Evolutionary conservation across 2,113 vertebrate genomes (phyloP).

Genomic region (Oreochromis tanganicae): DNA sequence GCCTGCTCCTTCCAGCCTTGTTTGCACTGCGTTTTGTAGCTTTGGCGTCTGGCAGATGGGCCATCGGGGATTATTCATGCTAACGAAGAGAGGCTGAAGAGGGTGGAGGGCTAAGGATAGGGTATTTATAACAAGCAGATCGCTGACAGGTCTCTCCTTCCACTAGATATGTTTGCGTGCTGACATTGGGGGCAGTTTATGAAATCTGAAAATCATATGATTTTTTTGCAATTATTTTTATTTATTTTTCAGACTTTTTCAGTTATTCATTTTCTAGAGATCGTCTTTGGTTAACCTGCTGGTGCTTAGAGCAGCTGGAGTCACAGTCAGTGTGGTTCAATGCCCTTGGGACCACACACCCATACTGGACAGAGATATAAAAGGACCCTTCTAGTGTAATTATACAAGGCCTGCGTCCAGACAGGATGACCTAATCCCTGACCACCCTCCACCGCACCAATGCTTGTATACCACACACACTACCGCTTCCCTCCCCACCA

Average conservation of each 20-base stretch:
- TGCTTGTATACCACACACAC: background rate
- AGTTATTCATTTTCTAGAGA: background rate
- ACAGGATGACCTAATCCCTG: slow-evolving; percentile 62
- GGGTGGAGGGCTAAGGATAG: background rate
- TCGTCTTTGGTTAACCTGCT: background rate
- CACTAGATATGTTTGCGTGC: background rate
- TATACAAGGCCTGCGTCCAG: slow-evolving; percentile 50
- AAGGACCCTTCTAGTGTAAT: slow-evolving; percentile 25
- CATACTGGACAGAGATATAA: slow-evolving; percentile 4
- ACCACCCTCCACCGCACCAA: slow-evolving; percentile 1
- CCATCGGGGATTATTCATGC: slow-evolving; percentile 62
- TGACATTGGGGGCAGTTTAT: background rate
- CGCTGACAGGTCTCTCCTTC: background rate
- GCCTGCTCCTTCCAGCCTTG: slow-evolving; percentile 12
- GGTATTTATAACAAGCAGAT: background rate
- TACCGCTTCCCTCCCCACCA: background rate
- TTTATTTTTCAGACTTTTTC: background rate
- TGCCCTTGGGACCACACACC: background rate
- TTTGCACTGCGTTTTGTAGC: slow-evolving; percentile 56
- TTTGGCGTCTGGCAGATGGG: slow-evolving; percentile 61
- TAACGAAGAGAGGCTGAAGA: slow-evolving; percentile 48
- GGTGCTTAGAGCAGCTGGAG: background rate
- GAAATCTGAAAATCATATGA: background rate
- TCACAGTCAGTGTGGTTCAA: background rate
- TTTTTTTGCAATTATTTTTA: background rate